phyloP scores from a whole-genome alignment of 2,113 vertebrate species.

The Microtus richardsoni region DNA sequence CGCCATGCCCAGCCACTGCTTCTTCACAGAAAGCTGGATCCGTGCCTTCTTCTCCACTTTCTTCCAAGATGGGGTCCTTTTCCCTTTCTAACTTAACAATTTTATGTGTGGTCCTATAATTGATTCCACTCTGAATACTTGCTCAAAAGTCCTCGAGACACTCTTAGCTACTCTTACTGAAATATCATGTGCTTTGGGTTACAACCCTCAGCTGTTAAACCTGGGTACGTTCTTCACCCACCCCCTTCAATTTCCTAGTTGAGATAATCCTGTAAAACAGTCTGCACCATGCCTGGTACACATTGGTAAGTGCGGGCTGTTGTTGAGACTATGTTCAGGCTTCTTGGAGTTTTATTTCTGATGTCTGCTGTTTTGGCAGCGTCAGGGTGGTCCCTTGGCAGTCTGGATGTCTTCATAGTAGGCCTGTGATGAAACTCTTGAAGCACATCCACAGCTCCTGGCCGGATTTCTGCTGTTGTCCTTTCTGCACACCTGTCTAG shows the following conservation, averaged over 20 bases:
- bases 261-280: not conserved
- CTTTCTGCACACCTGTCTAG: too few relatives aligned
- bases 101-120: not conserved
- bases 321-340: not conserved
- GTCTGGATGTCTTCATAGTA: not conserved
- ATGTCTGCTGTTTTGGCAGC: not conserved
- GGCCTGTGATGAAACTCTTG: not conserved
- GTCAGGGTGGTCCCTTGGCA: not conserved
- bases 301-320: not conserved
- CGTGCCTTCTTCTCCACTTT: not conserved
- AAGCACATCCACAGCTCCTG: not conserved
- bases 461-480: not conserved
- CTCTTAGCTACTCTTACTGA: not conserved
- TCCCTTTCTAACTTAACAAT: not conserved
- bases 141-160: not conserved
- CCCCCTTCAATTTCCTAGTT: constrained; percentile 10
- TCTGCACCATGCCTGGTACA: not conserved
- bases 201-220: not conserved
- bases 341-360: not conserved
- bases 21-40: not conserved
- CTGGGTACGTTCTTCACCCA: not conserved
- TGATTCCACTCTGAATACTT: not conserved
- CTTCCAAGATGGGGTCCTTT: not conserved
- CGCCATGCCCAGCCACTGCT: not conserved
- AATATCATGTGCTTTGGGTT: not conserved